These are phyloP conservation scores for Karalla daura DNA, from an alignment of 2,797 vertebrate genomes.

Conservation along the genomic window DNA sequence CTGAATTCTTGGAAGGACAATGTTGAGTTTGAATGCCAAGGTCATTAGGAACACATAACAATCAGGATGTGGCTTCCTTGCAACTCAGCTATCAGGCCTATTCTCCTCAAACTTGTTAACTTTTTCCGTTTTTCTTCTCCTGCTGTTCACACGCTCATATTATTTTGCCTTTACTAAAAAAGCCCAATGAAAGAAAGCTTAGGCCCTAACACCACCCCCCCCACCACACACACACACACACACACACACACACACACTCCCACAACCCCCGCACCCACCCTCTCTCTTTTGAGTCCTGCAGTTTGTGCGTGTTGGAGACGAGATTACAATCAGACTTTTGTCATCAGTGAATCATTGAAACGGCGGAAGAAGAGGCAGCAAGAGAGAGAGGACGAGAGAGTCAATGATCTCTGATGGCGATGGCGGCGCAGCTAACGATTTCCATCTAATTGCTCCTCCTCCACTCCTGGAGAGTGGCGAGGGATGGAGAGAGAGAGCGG, in stretches of 20 bases:
- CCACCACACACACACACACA: no score
- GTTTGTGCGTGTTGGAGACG: constrained; percentile 42
- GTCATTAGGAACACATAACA: no score
- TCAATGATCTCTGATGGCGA: constrained; percentile 77
- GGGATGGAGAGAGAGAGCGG: constrained; percentile 37
- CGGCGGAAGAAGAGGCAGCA: constrained; percentile 46
- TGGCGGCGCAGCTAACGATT: constrained; percentile 68
- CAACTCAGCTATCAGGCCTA: not conserved
- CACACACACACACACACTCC: no score
- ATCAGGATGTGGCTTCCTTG: not conserved
- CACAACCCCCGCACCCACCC: not conserved
- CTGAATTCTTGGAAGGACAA: no score
- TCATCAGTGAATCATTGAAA: constrained; percentile 76
- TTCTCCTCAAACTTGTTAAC: constrained; percentile 5
- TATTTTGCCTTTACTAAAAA: constrained; percentile 19
- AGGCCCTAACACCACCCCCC: no score
- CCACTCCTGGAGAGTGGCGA: constrained; percentile 39
- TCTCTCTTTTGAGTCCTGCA: constrained; percentile 19
- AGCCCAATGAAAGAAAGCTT: constrained; percentile 35
- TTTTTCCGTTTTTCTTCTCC: not conserved
- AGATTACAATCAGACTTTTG: constrained; percentile 79
- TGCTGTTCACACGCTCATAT: not conserved
- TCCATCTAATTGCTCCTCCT: constrained; percentile 78
- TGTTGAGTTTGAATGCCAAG: not conserved
- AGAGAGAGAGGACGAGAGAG: constrained; percentile 57